Base-by-base conservation (phyloP, 2,888 invertebrate genomes). In the Rhimphoctona megacephalus region DNA sequence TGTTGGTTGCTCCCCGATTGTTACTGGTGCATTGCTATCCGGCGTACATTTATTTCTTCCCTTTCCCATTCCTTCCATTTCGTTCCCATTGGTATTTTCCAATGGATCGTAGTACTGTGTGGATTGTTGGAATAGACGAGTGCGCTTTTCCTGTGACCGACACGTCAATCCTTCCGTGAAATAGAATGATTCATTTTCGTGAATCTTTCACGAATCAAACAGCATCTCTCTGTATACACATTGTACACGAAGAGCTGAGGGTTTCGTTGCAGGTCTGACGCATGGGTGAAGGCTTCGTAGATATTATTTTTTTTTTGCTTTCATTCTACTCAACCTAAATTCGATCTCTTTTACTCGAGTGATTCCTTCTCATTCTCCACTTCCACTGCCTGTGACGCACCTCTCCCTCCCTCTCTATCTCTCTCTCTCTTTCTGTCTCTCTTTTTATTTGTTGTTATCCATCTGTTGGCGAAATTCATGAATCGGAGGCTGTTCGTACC, bases 161-260 rank as follows among this genome's bases (percentile, higher is more conserved):
- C 92, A 91, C 90, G 91, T 92, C 89, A 91, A 89, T 90, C 90
- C 92, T 91, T 88, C 92, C 91, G 91, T 92, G 89, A 93, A 93
- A 92, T 92, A 90, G 92, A 93, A 93, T 92, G 92, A 92, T 93
- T 92, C 92, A 92, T 93, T 92, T 88, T 67, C 89, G 86, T 80
- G 88, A 83, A 90, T 86, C 88, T 90, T 89, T 66, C 57, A 54
- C 82, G 78, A 76, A 77, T 57, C 86, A 87, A 86, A 90, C 90
- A 88, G 87, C 54, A 54, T 79, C 79, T 86, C 89, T 90, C 89
- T 89, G 89, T 89, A 89, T 85, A 86, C 70, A 9, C 25, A 33
- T 17, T 52, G 52, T 36, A 25, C 39, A 64, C 39, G 36, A 70
- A 54, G 49, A 30, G 22, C 39, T 43, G 43, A 43, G 33, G 33